Base-by-base conservation (phyloP, 2,113 vertebrate genomes). In the Solea solea region DNA sequence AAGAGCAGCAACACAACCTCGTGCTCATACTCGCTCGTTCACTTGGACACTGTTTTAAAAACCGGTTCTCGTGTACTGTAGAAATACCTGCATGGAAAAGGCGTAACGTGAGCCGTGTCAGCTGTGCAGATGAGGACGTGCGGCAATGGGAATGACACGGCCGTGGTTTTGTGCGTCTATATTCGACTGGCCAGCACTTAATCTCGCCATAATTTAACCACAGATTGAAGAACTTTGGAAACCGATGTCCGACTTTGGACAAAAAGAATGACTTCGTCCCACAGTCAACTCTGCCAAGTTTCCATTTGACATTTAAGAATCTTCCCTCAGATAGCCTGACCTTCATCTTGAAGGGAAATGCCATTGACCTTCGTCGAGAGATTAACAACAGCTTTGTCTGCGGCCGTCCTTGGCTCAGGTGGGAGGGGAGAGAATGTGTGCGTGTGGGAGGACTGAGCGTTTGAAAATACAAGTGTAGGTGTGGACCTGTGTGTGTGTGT, bases 351-450 rank as follows among this genome's bases (percentile, higher is more conserved):
- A 44, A 28, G 52, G 58, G 48, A 88, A 90, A 84, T n/a, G 82
- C 78, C 45, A 64, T 4, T 4, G 44, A 72, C 72, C 84, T 86
- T 90, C 85, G 83, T 72, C 39, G 5, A n/a, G 75, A 93, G 89
- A 91, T 90, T 87, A 90, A 81, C 78, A 5, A 85, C 79, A 66
- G 83, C 83, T 88, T 85, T 84, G 90, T 89, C 89, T 90, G 54
- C n/a, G 9, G 39, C 83, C 16, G 86, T 82, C 86, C 80, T 87
- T 72, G 73, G 80, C 73, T 82, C 69, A 67, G 3, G 51, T 41
- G 27, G 21, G 49, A 72, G 46, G n/a, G 9, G 41, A n/a, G 51
- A 69, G 45, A 59, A 10, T 41, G 63, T 81, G 25, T 58, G 41
- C 54, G 71, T 75, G 67, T 48, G 45, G 9, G 45, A 8, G 25